phyloP scores from a whole-genome alignment of 2,113 vertebrate genomes.

The Oryzias curvinotus region DNA sequence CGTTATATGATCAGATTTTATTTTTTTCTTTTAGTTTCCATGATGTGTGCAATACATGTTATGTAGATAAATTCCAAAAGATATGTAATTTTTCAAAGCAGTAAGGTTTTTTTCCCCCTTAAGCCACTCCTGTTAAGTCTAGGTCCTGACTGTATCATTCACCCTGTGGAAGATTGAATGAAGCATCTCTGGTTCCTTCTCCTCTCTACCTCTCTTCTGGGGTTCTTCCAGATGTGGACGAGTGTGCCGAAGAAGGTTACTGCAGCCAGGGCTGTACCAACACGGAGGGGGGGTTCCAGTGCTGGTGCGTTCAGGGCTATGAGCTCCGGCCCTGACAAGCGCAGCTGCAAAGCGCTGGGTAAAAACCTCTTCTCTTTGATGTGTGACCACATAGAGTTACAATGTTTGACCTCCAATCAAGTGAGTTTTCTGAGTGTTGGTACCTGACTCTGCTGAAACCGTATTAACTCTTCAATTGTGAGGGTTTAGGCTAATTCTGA shows the following conservation, averaged over 20 bases:
- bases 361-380: slow-evolving; percentile 35
- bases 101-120: not conserved
- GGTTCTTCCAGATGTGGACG: slow-evolving; percentile 88
- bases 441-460: slow-evolving; percentile 40
- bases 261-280: slow-evolving; percentile 99
- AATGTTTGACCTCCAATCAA: slow-evolving; percentile 48
- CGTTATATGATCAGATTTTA: too few relatives aligned
- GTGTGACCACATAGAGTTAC: slow-evolving; percentile 29
- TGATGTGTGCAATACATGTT: too few relatives aligned
- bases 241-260: slow-evolving; percentile 96
- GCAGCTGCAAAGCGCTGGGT: slow-evolving; percentile 98
- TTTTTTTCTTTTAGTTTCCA: too few relatives aligned
- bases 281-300: slow-evolving; percentile 93
- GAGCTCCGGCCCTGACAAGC: slow-evolving; percentile 95
- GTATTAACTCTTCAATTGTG: slow-evolving; percentile 29
- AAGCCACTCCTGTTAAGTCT: not conserved
- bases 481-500: slow-evolving; percentile 22
- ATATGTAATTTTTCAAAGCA: not conserved
- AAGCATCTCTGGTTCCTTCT: not conserved
- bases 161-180: slow-evolving; percentile 12
- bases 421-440: slow-evolving; percentile 39
- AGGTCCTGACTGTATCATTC: slow-evolving; percentile 9
- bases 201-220: not conserved
- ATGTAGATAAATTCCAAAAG: not conserved
- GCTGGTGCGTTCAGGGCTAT: slow-evolving; percentile 96